Evolutionary conservation across 2,113 vertebrate species (phyloP).

Genomic region (Rhea pennata): DNA sequence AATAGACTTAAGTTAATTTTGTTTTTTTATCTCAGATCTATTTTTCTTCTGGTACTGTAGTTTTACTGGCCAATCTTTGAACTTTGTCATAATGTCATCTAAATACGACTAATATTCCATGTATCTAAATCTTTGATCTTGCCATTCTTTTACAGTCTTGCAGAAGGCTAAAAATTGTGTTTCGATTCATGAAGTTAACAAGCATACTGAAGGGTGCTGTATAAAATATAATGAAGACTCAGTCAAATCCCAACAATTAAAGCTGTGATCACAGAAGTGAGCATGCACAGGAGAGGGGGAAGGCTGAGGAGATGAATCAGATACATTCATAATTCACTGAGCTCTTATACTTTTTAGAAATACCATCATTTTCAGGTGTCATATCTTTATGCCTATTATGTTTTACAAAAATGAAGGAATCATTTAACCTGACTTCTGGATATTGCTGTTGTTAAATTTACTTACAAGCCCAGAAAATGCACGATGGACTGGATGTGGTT

Average conservation of each 20-base stretch:
- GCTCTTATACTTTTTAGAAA: not conserved
- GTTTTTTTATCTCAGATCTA: not conserved
- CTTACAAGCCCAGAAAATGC: not conserved
- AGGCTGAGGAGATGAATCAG: not conserved
- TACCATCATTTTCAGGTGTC: not conserved
- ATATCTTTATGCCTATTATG: not conserved
- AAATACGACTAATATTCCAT: not conserved
- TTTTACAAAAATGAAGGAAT: not conserved
- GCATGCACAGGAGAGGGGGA: not conserved
- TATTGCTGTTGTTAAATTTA: not conserved
- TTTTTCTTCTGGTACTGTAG: not conserved
- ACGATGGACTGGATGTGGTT: not conserved
- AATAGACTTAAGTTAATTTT: not conserved
- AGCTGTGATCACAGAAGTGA: not conserved
- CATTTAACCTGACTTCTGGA: not conserved
- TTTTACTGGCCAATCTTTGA: not conserved
- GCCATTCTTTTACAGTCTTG: not conserved
- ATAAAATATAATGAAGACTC: not conserved
- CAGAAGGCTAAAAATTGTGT: conserved; percentile 2
- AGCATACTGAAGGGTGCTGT: not conserved
- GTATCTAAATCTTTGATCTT: not conserved
- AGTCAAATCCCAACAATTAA: conserved; percentile 9
- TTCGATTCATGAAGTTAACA: not conserved
- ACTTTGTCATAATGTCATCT: not conserved
- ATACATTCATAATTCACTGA: not conserved